Base-by-base conservation (phyloP, 2,797 vertebrate species). In the Echeneis naucrates region DNA sequence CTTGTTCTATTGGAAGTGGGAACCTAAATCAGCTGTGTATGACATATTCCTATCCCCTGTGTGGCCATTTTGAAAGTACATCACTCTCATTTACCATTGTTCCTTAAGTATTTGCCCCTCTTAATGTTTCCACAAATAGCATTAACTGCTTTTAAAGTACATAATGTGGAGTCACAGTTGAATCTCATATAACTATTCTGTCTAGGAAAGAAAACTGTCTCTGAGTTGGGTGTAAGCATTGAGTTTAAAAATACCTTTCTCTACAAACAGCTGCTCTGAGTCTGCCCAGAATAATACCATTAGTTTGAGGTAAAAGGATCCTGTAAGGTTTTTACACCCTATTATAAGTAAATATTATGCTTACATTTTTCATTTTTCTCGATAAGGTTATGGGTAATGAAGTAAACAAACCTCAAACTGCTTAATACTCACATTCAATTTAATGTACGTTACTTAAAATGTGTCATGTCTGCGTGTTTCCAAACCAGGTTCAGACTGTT, bases 401-500 rank as follows among this genome's bases (percentile, higher is more conserved):
- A 47, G 24, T 62, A 33, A 14, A 62, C 14, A 26, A 33, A 37
- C 26, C 0, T 33, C 23, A 38, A n/a, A 38, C 61, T 35, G 13
- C 38, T 32, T 38, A 38, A 33, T 26, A 10, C 5, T 2, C 11
- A 0, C 9, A 51, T 42, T 24, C 2, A 10, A 17, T 68, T 27
- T n/a, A 2, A 13, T n/a, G 16, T 1, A 5, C 14, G 12, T 33
- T 16, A 65, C 27, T 53, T 21, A 23, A 37, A 14, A 16, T 40
- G 1, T 0, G 14, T 17, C 57, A 53, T 65, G 35, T 65, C 4
- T 71, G 16, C 32, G 0, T 86, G 77, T 87, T 72, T 44, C 50
- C 51, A 10, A 63, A 55, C 51, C 88, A 99, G 98, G 97, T 68
- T 99, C 97, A 0, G 98, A 99, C 92, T 98, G 98, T 83, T 99